Evolutionary conservation across 2,888 invertebrate genomes (phyloP).

Genomic region (Caenorhabditis sp.): DNA sequence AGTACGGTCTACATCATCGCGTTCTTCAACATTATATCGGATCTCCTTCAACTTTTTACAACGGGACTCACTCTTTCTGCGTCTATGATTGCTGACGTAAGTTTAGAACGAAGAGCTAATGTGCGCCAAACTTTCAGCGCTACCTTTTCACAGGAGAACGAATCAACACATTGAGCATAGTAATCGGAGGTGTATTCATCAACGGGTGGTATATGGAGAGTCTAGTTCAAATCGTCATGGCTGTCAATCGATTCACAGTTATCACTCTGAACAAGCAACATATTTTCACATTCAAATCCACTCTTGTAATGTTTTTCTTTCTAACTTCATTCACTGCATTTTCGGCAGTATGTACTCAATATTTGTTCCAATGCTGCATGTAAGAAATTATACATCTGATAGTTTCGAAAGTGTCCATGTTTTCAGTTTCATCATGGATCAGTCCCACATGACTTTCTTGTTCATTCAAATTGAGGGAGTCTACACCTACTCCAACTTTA

Average conservation of each 20-base stretch:
- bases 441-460: slow-evolving; percentile 26
- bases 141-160: slow-evolving; percentile 12
- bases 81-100: slow-evolving; percentile 6
- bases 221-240: slow-evolving; percentile 57
- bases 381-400: slow-evolving; percentile 4
- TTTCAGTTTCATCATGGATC: slow-evolving; percentile 29
- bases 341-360: slow-evolving; percentile 17
- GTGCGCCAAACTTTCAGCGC: slow-evolving; percentile 15
- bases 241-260: slow-evolving; percentile 37
- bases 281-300: neutral
- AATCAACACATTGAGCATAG: neutral
- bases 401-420: neutral
- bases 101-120: neutral
- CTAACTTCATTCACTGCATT: neutral
- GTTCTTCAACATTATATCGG: slow-evolving; percentile 24
- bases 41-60: slow-evolving; percentile 6
- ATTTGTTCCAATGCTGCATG: slow-evolving; percentile 34
- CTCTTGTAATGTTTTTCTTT: slow-evolving; percentile 15
- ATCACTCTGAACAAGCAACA: slow-evolving; percentile 2
- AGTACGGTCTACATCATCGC: slow-evolving; percentile 19
- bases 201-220: slow-evolving; percentile 58
- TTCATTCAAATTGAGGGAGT: neutral
- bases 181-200: slow-evolving; percentile 50
- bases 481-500: slow-evolving; percentile 28
- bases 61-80: neutral